Evolutionary conservation across 2,797 vertebrate genomes (phyloP), one percentile per base, ranked within the genome.

Genomic region (Anolis apletophallus): DNA sequence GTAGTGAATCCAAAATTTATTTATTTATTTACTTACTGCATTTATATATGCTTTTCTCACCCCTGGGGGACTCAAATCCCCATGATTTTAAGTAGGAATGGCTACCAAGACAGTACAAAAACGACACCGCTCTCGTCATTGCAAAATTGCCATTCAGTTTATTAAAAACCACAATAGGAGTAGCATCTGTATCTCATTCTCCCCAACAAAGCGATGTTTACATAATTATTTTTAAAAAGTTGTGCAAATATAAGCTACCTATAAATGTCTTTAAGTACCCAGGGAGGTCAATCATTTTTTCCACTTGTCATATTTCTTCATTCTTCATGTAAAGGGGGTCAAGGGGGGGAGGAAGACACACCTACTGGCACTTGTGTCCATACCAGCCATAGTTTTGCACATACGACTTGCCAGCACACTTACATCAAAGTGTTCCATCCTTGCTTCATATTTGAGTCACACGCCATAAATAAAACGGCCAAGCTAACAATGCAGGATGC

Each of bases 101-200:
- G 3, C 32, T 50, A 34, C 29, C 36, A 61, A n/a, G 34, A 34
- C 52, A 46, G 46, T 64, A 29, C 14, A 67, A 11, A 16, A 72
- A 77, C n/a, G 67, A 61, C 21, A 61, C 54, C 52, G 12, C 11
- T 10, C 16, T 16, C 5, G 23, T n/a, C 8, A 8, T 5, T 11
- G 40, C 69, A 83, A n/a, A 87, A 83, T 78, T 83, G 54, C 14
- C 17, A 61, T 83, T 54, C 10, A 57, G 34, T 87, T 87, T 87
- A 87, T 87, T 87, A 83, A 83, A 87, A 87, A 78, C 81, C 64
- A 75, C 46, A 55, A 64, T 34, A 17, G 52, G 46, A 83, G 34
- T 26, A 83, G n/a, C 40, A 79, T 79, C 67, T 29, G 67, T 79
- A 52, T 78, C n/a, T 50, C 55, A 40, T 78, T 67, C 55, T 87